Evolutionary conservation across 2,888 invertebrate species (phyloP), one percentile per base, ranked within the genome.

Genomic region (Strigamia transsilvanica): DNA sequence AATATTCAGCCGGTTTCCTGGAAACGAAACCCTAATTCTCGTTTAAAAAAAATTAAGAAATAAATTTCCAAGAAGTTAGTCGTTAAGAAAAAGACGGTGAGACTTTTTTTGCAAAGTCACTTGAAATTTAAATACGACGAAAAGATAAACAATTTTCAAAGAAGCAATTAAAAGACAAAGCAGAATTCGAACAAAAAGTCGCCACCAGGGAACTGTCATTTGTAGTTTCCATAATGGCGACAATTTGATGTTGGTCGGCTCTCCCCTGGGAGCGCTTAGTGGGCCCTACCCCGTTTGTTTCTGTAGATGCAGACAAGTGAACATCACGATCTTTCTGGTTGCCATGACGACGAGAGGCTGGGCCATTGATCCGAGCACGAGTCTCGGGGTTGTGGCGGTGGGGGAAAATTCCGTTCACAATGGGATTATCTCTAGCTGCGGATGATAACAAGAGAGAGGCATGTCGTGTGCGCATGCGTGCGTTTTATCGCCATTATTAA

Each of bases 231-330:
- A 73, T 73, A 73, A 73, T 73, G 73, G 73, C 73, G 73, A 73
- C 73, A 73, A 32, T 73, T 73, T 73, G 56, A 56, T 56, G 56
- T 56, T 56, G 73, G 73, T 73, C 32, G 73, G 27, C 27, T 73
- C 73, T 73, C 73, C 73, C 73, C 73, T 73, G 73, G 73, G 73
- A 27, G 73, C 73, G 73, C 73, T 73, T 73, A 73, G 73, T 73
- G 73, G 73, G 73, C 15, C 73, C 73, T n/a, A 73, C 73, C 73
- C 73, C 73, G 73, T 73, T 73, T 73, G 73, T 73, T 73, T 73
- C 73, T 73, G 73, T 73, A 73, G 73, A 73, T 32, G 73, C 73
- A 73, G 73, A 73, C 73, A 73, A 73, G 73, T 73, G 73, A 73
- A 73, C 73, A 73, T 73, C 73, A 73, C 73, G 73, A 73, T 73